These are phyloP conservation scores for Heteropelma amictum DNA, from an alignment of 2,888 invertebrate species.

Conservation along the genomic window DNA sequence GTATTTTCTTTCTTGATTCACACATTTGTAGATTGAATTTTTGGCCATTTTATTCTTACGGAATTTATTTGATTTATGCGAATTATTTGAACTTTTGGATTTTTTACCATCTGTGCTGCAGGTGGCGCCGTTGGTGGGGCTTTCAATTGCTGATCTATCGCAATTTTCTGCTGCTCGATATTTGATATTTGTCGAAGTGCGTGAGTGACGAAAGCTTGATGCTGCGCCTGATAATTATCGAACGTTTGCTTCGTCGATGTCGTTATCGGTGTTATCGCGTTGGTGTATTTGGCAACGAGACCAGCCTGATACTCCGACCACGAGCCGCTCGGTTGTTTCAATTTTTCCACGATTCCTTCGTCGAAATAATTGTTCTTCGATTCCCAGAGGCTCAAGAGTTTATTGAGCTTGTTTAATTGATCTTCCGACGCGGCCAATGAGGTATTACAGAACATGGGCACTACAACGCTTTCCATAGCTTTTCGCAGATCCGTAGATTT, in stretches of 20 bases:
- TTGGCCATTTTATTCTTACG: too few species aligned
- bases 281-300: slow-evolving; percentile 89
- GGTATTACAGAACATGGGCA: slow-evolving; percentile 98
- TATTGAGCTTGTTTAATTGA: slow-evolving; percentile 93
- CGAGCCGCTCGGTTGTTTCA: slow-evolving; percentile 92
- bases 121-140: slow-evolving; percentile 78
- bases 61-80: too few species aligned
- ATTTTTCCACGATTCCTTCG: slow-evolving; percentile 88
- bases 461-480: slow-evolving; percentile 95
- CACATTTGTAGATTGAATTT: too few species aligned
- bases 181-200: slow-evolving; percentile 93
- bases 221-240: slow-evolving; percentile 94
- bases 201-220: slow-evolving; percentile 96
- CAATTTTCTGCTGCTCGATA: slow-evolving; percentile 88
- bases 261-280: slow-evolving; percentile 87
- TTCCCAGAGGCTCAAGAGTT: slow-evolving; percentile 97
- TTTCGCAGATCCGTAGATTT: slow-evolving; percentile 95
- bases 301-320: slow-evolving; percentile 93
- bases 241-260: slow-evolving; percentile 91
- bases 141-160: slow-evolving; percentile 81
- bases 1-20: too few species aligned
- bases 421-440: slow-evolving; percentile 89
- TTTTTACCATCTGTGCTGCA: slow-evolving; percentile 68
- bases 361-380: slow-evolving; percentile 95
- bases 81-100: too few species aligned